These are phyloP conservation scores for Iselma pallidipennis DNA, from an alignment of 2,888 invertebrate species.

Conservation along the genomic window DNA sequence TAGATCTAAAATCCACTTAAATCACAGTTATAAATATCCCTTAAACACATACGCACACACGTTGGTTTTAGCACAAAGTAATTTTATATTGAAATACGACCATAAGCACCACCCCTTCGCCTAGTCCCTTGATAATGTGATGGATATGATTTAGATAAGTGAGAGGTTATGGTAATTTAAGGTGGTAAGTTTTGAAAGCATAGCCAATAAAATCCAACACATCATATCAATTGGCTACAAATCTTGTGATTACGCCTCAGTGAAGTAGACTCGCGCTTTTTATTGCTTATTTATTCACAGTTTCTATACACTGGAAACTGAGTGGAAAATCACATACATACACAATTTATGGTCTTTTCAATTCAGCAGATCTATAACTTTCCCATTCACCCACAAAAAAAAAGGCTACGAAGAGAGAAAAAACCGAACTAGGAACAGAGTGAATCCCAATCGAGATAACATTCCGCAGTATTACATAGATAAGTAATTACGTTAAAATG, in stretches of 20 bases:
- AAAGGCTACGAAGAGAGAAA: too few species aligned
- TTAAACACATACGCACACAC: neutral
- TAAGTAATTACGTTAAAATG: too few species aligned
- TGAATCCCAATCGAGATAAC: too few species aligned
- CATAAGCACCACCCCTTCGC: slow-evolving; percentile 3
- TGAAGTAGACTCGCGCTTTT: slow-evolving; percentile 21
- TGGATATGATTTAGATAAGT: slow-evolving; percentile 15
- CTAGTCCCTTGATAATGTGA: slow-evolving; percentile 8
- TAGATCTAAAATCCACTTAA: neutral
- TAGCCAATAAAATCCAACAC: slow-evolving; percentile 28
- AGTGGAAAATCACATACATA: slow-evolving; percentile 13
- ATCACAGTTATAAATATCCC: neutral
- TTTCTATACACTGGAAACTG: neutral
- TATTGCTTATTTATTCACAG: slow-evolving; percentile 26
- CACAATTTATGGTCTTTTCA: slow-evolving; percentile 7
- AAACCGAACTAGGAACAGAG: neutral
- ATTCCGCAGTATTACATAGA: too few species aligned
- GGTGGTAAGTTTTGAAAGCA: slow-evolving; percentile 16
- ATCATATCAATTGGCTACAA: slow-evolving; percentile 48
- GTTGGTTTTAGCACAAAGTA: slow-evolving; percentile 12
- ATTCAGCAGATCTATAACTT: slow-evolving; percentile 1
- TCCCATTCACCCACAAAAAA: too few species aligned
- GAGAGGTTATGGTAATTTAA: slow-evolving; percentile 23
- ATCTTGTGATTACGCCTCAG: slow-evolving; percentile 45
- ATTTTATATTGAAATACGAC: slow-evolving; percentile 16